These are phyloP conservation scores for Triplophysa yarkandensis DNA, from an alignment of 2,797 vertebrate genomes.

Conservation along the genomic window DNA sequence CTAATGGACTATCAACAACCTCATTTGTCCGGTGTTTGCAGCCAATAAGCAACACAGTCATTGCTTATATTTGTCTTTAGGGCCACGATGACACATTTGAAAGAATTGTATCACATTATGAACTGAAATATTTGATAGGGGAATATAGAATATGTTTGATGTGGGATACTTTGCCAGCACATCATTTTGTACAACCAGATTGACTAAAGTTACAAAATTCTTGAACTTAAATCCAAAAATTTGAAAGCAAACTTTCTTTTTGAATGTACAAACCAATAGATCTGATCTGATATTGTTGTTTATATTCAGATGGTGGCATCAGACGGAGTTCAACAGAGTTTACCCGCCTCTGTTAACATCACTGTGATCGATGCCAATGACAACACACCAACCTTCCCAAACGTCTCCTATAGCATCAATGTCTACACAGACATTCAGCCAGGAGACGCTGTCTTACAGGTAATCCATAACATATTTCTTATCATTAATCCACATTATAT, in stretches of 20 bases:
- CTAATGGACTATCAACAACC: conserved; percentile 29
- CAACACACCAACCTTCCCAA: conserved; percentile 90
- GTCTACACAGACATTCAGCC: conserved; percentile 90
- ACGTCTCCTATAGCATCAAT: conserved; percentile 88
- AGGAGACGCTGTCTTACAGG: conserved; percentile 87
- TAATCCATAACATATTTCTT: conserved; percentile 67
- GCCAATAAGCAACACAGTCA: conserved; percentile 3
- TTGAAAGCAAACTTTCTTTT: too few species aligned
- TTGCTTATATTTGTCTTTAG: conserved; percentile 2
- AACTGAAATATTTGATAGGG: neutral
- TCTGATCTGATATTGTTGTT: neutral
- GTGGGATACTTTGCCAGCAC: too few species aligned
- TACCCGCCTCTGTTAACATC: conserved; percentile 84
- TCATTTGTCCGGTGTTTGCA: conserved; percentile 16
- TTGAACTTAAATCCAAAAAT: too few species aligned
- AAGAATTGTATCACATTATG: neutral
- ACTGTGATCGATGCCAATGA: conserved; percentile 93
- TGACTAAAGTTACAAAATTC: too few species aligned
- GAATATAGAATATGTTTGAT: neutral
- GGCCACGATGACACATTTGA: neutral
- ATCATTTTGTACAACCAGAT: too few species aligned
- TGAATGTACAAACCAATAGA: too few species aligned
- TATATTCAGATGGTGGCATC: conserved; percentile 85
- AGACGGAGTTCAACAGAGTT: conserved; percentile 92
- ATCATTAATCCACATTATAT: conserved; percentile 46